Evolutionary conservation across 2,113 vertebrate species (phyloP), one percentile per base, ranked within the genome.

Genomic region (Dolichotis patagonum): DNA sequence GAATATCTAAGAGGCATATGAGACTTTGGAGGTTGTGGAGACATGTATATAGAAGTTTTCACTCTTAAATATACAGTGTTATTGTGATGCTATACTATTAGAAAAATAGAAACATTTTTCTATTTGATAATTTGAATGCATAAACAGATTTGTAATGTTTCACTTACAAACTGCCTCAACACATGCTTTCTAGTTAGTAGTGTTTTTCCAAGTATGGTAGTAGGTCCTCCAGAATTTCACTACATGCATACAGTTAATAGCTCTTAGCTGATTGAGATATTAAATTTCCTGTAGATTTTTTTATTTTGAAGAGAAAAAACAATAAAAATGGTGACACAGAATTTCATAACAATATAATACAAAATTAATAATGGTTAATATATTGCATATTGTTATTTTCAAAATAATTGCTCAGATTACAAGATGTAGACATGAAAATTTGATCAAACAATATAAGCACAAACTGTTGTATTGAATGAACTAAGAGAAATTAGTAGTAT

Each of bases 81-180:
- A 97, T 96, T 97, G 96, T 96, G 85, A 97, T 98, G 85, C 96
- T 97, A 82, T 97, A 69, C 87, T 97, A 86, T 96, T 97, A 95
- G 92, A 65, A 96, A 95, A 97, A 94, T 94, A 97, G 90, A 77
- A 96, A 1, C 49, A 83, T 69, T 96, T 97, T 97, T 87, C 95
- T 97, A 83, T 98, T 96, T 88, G 85, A 41, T 97, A 96, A 95
- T 43, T 96, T 98, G 96, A 52, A 95, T 97, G 92, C 95, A 96
- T 94, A 98, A 98, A 98, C 86, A 96, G 60, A 60, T 97, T 97
- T 98, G 92, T 97, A 97, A 96, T 96, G 88, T 97, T 98, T 97
- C 96, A 94, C 94, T 97, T 98, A 97, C 97, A 97, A 97, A 94
- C 92, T 97, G 85, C 90, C 87, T 98, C 86, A 88, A 90, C 65